These are phyloP conservation scores for Leptinotarsa peninsularis DNA, from an alignment of 2,888 invertebrate species.

Conservation along the genomic window DNA sequence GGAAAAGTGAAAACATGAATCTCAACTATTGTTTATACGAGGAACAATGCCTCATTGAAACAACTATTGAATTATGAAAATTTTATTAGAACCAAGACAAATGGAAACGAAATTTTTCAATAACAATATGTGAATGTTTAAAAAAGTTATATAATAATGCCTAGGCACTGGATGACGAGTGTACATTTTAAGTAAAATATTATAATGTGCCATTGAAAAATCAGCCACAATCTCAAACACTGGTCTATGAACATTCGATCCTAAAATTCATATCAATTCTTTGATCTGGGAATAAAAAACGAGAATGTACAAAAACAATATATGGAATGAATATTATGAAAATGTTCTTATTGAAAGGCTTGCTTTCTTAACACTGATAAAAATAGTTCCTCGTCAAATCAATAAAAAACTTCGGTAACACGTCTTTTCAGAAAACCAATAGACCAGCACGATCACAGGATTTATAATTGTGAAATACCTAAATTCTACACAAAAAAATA, in stretches of 20 bases:
- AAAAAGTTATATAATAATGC: constrained; percentile 64
- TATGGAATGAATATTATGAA: background rate
- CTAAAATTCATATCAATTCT: background rate
- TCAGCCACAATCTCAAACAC: constrained; percentile 62
- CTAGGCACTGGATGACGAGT: constrained; percentile 64
- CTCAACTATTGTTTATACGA: no score
- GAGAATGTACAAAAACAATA: background rate
- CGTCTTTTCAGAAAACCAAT: constrained; percentile 20
- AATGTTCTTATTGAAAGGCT: background rate
- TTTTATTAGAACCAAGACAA: constrained; percentile 59
- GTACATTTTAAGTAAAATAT: constrained; percentile 57
- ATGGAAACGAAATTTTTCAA: constrained; percentile 58
- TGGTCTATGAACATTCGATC: constrained; percentile 37
- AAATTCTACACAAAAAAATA: constrained; percentile 42
- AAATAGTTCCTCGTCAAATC: no score
- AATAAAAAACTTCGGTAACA: background rate
- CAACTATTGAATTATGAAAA: constrained; percentile 33
- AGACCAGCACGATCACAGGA: constrained; percentile 59
- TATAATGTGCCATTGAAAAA: constrained; percentile 58
- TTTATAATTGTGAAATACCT: constrained; percentile 54
- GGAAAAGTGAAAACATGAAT: no score
- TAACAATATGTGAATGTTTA: constrained; percentile 62
- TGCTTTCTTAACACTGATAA: background rate
- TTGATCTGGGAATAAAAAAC: background rate
- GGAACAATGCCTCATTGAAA: constrained; percentile 18